Percentiles rank a stretch among this genome's conserved stretches.
Evolutionary conservation across 2,888 invertebrate genomes (phyloP).

Genomic region (Calameuta filiformis): DNA sequence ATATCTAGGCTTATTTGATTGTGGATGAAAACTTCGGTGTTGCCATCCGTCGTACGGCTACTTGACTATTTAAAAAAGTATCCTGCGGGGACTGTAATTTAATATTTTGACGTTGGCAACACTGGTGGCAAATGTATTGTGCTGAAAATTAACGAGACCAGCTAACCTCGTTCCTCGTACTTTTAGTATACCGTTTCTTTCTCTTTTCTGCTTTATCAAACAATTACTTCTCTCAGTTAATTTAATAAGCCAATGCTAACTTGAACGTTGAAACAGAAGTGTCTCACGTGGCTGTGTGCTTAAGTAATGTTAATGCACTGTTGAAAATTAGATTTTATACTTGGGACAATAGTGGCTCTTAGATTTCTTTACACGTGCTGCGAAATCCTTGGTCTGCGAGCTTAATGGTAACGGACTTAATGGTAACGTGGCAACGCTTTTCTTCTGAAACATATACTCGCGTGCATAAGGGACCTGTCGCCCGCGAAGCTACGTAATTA

Average conservation of each 20-base stretch:
- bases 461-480: neutral
- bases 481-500: slow-evolving; percentile 35
- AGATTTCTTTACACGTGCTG: neutral
- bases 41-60: neutral
- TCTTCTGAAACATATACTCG: neutral
- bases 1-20: neutral
- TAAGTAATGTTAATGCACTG: neutral
- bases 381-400: neutral
- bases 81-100: neutral
- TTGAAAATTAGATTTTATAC: neutral
- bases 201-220: neutral
- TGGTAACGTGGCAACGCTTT: neutral
- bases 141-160: neutral
- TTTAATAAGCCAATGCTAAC: neutral
- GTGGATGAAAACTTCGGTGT: neutral
- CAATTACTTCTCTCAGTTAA: neutral
- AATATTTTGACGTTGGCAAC: neutral
- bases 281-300: neutral
- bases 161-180: neutral
- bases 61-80: neutral
- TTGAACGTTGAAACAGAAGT: neutral
- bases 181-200: neutral
- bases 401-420: neutral
- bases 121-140: neutral
- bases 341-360: neutral